Evolutionary conservation across 2,113 vertebrate species (phyloP).

Genomic region (Daphoenositta chrysoptera): DNA sequence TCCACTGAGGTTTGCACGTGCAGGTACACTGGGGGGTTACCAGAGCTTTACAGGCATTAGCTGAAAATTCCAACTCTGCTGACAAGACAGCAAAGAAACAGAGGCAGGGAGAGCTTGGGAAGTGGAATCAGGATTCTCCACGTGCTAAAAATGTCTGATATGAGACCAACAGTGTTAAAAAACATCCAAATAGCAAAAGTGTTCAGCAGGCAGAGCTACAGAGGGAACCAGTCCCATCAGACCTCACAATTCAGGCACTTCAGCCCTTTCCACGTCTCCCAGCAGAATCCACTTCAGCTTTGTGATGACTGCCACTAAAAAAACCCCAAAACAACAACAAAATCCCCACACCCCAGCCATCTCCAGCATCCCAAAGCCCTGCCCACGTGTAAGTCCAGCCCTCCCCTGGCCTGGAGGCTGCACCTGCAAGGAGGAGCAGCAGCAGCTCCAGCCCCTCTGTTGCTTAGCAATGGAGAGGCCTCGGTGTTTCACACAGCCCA

Average conservation of each 20-base stretch:
- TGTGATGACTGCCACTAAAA: not conserved
- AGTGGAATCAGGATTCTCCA: not conserved
- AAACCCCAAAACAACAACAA: not conserved
- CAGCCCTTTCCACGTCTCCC: not conserved
- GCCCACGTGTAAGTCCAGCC: not conserved
- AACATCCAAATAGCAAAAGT: not conserved
- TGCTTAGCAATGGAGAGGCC: constrained; percentile 62
- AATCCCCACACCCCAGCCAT: fast-evolving
- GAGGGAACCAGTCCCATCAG: not conserved
- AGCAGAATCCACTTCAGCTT: not conserved
- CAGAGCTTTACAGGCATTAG: not conserved
- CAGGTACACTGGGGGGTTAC: not conserved
- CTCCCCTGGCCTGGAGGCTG: not conserved
- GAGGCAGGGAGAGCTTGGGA: not conserved
- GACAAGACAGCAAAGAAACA: not conserved
- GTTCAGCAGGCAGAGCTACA: not conserved
- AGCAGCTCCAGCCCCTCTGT: not conserved
- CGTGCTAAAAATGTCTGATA: fast-evolving
- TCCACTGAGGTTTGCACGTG: not conserved
- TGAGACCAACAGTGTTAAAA: not conserved
- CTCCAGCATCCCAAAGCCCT: not conserved
- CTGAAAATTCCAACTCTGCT: not conserved
- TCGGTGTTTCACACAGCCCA: not conserved
- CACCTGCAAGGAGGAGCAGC: constrained; percentile 22
- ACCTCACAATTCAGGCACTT: not conserved